Conservation (phyloP, 2,888 invertebrate species). For the Plebejus melissa region DNA sequence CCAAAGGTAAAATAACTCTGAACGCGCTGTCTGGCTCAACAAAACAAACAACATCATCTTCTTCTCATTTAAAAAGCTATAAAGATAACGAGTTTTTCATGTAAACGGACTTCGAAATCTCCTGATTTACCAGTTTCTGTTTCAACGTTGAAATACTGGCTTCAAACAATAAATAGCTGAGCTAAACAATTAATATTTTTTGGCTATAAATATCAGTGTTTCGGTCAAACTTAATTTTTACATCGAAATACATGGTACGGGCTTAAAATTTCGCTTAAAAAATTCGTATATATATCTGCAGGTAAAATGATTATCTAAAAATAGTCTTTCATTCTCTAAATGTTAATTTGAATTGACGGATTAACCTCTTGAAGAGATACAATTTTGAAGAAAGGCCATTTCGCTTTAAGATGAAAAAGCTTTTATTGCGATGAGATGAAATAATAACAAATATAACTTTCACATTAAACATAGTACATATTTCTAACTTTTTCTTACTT, state of each 20-base stretch:
- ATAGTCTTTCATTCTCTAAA: no score
- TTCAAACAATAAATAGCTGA: not conserved
- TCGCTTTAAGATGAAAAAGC: no score
- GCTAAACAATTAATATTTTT: not conserved
- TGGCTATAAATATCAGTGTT: not conserved
- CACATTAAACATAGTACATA: no score
- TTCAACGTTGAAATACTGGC: not conserved
- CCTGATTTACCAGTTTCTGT: not conserved
- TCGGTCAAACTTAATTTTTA: not conserved
- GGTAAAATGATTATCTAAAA: no score
- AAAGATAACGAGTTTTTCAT: slow-evolving; percentile 11
- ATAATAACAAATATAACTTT: no score
- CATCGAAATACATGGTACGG: not conserved
- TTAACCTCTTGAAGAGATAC: not conserved
- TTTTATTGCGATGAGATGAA: not conserved
- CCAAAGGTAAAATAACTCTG: not conserved
- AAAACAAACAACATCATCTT: slow-evolving; percentile 22
- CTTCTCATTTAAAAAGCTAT: slow-evolving; percentile 10
- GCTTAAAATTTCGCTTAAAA: no score
- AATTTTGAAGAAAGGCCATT: not conserved
- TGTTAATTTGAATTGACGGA: not conserved
- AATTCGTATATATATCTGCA: no score
- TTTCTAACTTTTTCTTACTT: no score
- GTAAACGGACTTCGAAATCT: not conserved
- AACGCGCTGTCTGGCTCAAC: not conserved